Evolutionary conservation across 2,797 vertebrate species (phyloP).

Genomic region (Antrozous pallidus): DNA sequence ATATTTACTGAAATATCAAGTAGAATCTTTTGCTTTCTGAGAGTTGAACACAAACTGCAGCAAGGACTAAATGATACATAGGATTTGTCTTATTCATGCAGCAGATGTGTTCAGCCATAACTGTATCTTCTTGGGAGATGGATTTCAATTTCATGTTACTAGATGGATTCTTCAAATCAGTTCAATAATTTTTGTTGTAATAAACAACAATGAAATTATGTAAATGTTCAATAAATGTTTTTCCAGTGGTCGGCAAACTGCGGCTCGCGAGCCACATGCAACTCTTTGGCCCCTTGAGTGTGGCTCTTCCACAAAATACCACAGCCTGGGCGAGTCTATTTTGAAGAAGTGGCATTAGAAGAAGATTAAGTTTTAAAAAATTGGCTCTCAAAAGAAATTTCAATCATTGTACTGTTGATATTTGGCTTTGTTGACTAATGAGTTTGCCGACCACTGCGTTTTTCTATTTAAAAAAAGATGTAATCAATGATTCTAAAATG

Average conservation of each 20-base stretch:
- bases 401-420: too few species aligned
- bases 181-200: conserved; percentile 70
- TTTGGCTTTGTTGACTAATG: too few species aligned
- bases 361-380: too few species aligned
- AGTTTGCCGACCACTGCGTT: too few species aligned
- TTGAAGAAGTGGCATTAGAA: too few species aligned
- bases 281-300: too few species aligned
- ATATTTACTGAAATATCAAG: conserved; percentile 80
- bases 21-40: conserved; percentile 70
- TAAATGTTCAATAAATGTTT: conserved; percentile 70
- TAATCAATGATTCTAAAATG: conserved; percentile 74
- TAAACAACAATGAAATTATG: conserved; percentile 83
- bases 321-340: too few species aligned
- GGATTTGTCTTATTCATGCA: not conserved
- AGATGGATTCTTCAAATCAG: conserved; percentile 67
- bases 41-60: conserved; percentile 40
- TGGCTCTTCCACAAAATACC: too few species aligned
- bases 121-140: conserved; percentile 59
- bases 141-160: conserved; percentile 63
- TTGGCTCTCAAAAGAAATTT: too few species aligned
- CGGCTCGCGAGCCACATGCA: too few species aligned
- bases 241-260: too few species aligned
- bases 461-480: conserved; percentile 60
- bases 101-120: conserved; percentile 54
- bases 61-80: conserved; percentile 61